phyloP scores from a whole-genome alignment of 2,113 vertebrate species.

The Hipposideros armiger region DNA sequence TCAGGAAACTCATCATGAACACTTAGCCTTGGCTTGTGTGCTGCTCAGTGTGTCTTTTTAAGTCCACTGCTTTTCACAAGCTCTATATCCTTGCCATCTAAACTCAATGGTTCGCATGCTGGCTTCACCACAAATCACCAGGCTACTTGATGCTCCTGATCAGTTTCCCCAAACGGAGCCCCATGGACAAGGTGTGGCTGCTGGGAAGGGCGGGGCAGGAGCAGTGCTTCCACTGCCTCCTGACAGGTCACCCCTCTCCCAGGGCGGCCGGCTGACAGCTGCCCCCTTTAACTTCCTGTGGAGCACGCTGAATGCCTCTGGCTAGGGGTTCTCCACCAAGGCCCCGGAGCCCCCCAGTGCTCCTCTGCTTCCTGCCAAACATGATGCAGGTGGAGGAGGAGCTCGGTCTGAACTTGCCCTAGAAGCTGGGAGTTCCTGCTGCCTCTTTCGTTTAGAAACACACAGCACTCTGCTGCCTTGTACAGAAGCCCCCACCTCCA shows the following conservation, averaged over 20 bases:
- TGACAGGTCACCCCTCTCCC: not conserved
- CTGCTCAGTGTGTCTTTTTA: not conserved
- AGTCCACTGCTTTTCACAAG: not conserved
- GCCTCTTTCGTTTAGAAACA: not conserved
- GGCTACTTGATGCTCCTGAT: not conserved
- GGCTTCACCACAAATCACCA: accelerated
- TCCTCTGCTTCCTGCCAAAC: not conserved
- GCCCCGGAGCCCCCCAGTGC: not conserved
- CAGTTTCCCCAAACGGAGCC: not conserved
- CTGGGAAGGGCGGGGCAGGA: not conserved
- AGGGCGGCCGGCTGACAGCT: not conserved
- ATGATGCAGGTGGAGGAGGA: not conserved
- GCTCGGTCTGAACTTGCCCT: not conserved
- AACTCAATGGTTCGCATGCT: not conserved
- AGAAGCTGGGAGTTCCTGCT: not conserved
- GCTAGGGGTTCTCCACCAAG: not conserved
- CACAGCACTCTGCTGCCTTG: not conserved
- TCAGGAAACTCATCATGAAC: not conserved
- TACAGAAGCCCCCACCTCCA: not conserved
- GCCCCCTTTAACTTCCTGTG: accelerated
- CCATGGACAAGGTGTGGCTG: too few relatives aligned
- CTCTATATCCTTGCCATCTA: not conserved
- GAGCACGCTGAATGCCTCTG: not conserved
- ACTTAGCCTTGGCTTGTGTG: too few relatives aligned
- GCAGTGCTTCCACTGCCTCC: accelerated